Conservation (phyloP, 1,140 invertebrate genomes). For the Anthonomus grandis region DNA sequence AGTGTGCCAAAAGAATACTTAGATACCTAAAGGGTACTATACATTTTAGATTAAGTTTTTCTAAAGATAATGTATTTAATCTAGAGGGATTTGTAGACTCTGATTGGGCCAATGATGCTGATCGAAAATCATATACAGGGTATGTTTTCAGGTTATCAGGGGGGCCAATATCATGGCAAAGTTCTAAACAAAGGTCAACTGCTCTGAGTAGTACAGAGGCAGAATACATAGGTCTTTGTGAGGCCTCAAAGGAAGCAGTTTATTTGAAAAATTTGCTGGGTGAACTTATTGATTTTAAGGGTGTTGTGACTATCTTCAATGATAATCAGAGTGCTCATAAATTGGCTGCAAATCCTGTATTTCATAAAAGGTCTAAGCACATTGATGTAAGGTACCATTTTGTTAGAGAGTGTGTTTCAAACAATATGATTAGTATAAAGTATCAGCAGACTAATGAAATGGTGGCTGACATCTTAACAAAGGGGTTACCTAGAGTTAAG, state of each 20-base stretch:
- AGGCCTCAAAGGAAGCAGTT: constrained; percentile 24
- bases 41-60: constrained; percentile 8
- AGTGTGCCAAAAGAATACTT: constrained; percentile 46
- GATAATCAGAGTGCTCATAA: constrained; percentile 18
- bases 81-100: constrained; percentile 38
- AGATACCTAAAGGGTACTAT: constrained; percentile 49
- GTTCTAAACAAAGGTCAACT: constrained; percentile 38
- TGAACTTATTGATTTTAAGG: neutral
- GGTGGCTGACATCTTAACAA: constrained; percentile 16
- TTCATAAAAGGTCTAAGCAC: constrained; percentile 46
- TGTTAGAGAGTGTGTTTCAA: constrained; percentile 28
- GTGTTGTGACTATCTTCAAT: too few species aligned
- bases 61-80: constrained; percentile 11
- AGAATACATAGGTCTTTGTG: constrained; percentile 42
- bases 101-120: constrained; percentile 27
- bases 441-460: constrained; percentile 31
- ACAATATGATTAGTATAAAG: constrained; percentile 25
- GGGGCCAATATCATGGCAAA: constrained; percentile 37
- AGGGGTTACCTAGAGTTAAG: too few species aligned
- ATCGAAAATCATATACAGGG: constrained; percentile 40
- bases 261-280: constrained; percentile 9
- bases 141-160: constrained; percentile 36
- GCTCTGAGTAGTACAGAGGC: constrained; percentile 44
- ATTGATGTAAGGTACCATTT: constrained; percentile 48
- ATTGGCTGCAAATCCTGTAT: constrained; percentile 40